Base-by-base conservation (phyloP, 1,140 invertebrate genomes). In the Camponotus pennsylvanicus region DNA sequence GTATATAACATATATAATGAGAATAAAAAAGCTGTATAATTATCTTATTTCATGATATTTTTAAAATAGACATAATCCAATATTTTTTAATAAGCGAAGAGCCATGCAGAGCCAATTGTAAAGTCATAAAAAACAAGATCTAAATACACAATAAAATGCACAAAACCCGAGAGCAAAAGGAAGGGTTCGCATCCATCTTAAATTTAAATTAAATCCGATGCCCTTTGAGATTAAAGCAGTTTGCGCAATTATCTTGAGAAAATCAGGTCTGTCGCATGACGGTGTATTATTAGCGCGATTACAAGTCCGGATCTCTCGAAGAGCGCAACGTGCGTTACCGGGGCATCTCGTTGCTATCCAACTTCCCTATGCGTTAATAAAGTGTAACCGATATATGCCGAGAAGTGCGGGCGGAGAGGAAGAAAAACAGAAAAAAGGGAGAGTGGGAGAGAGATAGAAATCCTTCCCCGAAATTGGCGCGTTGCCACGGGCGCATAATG, bases 401-500 rank as follows among this genome's bases (percentile, higher is more conserved):
- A 49, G 40, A 78, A 21, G 45, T 3, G 27, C 34, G 42, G 18
- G 42, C 18, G 42, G 13, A 49, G 45, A 49, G 13, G 13, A 49
- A 49, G 4, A 49, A 1, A 3, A 49, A n/a, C 42, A 21, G 8
- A 59, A 55, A 45, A 66, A 13, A 64, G 18, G 55, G 11, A 42
- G 63, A 67, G 21, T 13, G 27, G 59, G 40, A 34, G n/a, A 18
- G 40, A 42, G 49, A 49, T 4, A n/a, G 77, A 67, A 37, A 70
- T 70, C 3, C 59, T 80, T 86, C 27, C 57, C 76, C 88, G 87
- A 89, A 89, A 88, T 89, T 76, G n/a, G 13, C 40, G 79, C 63
- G 71, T 83, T 76, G 89, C 86, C 59, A 21, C 45, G 13, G 34
- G 76, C 78, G 89, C 90, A 91, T 94, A 94, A 94, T 94, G 92